Evolutionary conservation across 1,140 invertebrate species (phyloP), one percentile per base, ranked within the genome.

Genomic region (Pseudoatta argentina): DNA sequence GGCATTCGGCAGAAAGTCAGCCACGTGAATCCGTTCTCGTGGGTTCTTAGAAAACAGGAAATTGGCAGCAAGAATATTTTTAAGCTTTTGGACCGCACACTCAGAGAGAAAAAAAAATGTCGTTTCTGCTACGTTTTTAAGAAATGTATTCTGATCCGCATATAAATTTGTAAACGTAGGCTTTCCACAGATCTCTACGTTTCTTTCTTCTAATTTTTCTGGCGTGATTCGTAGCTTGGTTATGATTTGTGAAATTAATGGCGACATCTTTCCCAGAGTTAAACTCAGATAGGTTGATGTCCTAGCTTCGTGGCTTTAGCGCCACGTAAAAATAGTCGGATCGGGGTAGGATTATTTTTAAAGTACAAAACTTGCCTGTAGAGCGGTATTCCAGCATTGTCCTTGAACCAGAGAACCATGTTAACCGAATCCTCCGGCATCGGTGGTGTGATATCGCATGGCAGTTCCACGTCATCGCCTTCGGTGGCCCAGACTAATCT

Each of bases 391-490:
- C 97, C 97, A 53, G 96, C 97, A 39, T 96, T 96, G 92, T 98
- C 97, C 94, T 98, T 98, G 94, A 98, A 98, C 98, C 98, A 98
- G 77, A 98, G 96, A 87, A 98, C 96, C 96, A 98, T 96, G 91
- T 96, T 97, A 69, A 98, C 97, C 30, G 96, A 96, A 91, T 98
- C 98, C 85, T 96, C 96, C 3, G 96, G 95, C 51, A 95, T 95
- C 7, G 97, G 96, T 4, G 97, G 96, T 14, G 97, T 97, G 55
- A 98, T 96, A 94, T 98, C 97, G 95, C 98, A 98, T 0, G 98
- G 97, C 89, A 98, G 93, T 82, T 97, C 96, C 8, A 97, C 97
- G 91, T 97, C 96, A 39, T 96, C 97, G 24, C 97, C 97, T 71
- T 97, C 95, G 30, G 97, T 96, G 8, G 97, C 97, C 97, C 97